phyloP scores from a whole-genome alignment of 2,888 invertebrate species.

The Pseudolycoriella hygida region DNA sequence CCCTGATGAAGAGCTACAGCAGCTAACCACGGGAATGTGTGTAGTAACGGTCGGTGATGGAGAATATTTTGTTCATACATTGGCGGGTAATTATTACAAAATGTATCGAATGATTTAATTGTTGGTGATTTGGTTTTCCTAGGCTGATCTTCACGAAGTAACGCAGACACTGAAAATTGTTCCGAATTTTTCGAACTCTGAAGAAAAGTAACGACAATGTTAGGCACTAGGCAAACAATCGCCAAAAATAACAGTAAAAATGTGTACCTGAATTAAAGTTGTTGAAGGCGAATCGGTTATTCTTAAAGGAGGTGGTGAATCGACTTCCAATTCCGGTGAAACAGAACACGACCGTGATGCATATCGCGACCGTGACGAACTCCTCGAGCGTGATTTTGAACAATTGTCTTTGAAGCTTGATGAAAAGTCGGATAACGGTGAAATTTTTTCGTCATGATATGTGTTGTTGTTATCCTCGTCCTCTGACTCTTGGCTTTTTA shows the following conservation, averaged over 20 bases:
- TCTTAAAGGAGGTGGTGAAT: constrained; percentile 41
- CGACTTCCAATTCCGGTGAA: constrained; percentile 59
- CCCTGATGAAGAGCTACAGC: constrained; percentile 29
- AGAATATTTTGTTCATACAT: constrained; percentile 27
- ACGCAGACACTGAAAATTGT: constrained; percentile 67
- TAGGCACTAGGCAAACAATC: too few species aligned
- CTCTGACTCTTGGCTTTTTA: constrained; percentile 38
- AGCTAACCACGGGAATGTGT: constrained; percentile 27
- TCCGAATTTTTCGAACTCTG: constrained; percentile 47
- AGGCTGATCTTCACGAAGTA: constrained; percentile 51
- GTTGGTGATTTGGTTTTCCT: constrained; percentile 30
- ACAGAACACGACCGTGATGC: constrained; percentile 32
- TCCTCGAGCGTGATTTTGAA: constrained; percentile 24
- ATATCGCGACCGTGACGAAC: constrained; percentile 21
- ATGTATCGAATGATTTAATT: constrained; percentile 41
- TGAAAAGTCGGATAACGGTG: constrained; percentile 6
- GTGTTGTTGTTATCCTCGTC: constrained; percentile 39
- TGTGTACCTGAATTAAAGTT: constrained; percentile 18
- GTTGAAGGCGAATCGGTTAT: constrained; percentile 20
- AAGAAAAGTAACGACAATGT: neutral
- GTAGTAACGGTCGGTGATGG: constrained; percentile 23
- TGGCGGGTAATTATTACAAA: constrained; percentile 29
- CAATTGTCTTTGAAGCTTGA: constrained; percentile 8
- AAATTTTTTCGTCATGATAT: constrained; percentile 17
- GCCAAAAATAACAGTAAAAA: neutral